Base-by-base conservation (phyloP, 2,888 invertebrate genomes). In the Gerris lacustris region DNA sequence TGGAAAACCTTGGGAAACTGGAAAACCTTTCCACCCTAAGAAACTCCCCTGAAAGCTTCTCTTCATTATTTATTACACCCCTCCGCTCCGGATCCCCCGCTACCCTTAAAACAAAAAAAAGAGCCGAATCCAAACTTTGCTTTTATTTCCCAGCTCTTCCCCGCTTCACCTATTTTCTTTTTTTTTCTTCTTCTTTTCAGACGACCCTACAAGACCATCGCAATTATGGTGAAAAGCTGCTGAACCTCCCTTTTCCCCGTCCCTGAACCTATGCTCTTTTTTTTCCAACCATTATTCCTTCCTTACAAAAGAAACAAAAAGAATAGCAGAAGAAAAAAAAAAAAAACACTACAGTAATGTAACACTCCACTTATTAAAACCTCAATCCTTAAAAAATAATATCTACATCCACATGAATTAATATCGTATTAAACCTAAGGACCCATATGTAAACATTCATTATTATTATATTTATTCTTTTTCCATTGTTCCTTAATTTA, bases 61-160 rank as follows among this genome's bases (percentile, higher is more conserved):
- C 55, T 55, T 55, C 55, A 55, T 55, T 55, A 55, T 55, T 55
- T 55, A 55, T 55, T 55, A 55, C 55, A 55, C 55, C 15, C 55
- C 55, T 55, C 55, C 15, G 11, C 15, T 55, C 55, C 55, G 11
- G 9, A 11, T 55, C 55, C 55, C 47, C 15, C 15, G 9, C 15
- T 55, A 55, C 55, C 55, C 55, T 55, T 55, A 55, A 55, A 55
- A 55, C 55, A 55, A 55, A 55, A 55, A 47, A 55, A 55, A 9
- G 15, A 55, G 55, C 15, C 15, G 55, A 55, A 55, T 55, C 55
- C 55, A 55, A 55, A 55, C 55, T 55, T 55, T 55, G 55, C 55
- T 55, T 55, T 55, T 55, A 55, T 55, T 55, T 15, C 55, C 55
- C 55, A 31, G 31, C 31, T 31, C 31, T 31, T 31, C 31, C 31